Evolutionary conservation across 2,888 invertebrate species (phyloP), one percentile per base, ranked within the genome.

Genomic region (Caenorhabditis doughertyi): DNA sequence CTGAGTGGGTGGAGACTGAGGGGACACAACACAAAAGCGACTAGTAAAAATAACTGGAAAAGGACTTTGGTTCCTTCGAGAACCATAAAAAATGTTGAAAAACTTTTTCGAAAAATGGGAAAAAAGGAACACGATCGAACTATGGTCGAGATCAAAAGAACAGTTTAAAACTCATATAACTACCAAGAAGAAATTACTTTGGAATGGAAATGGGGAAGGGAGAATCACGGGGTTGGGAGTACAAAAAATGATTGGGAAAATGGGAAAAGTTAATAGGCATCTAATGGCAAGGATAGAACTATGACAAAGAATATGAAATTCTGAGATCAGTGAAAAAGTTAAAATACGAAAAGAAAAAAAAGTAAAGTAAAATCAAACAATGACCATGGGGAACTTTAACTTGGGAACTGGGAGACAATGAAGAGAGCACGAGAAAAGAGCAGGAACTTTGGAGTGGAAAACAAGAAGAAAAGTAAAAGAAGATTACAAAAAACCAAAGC

Each of bases 41-140:
- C 44, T n/a, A 18, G 44, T 47, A 47, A 47, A 47, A 47, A 47
- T 47, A 47, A 47, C 35, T 35, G 42, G 44, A 18, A 35, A 35
- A 5, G 35, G 35, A 35, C 35, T 35, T 47, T 47, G 44, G 44
- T 47, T 47, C 18, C 44, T 18, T 47, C 4, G 18, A 47, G 18
- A 47, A 18, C n/a, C 3, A 42, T 3, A 42, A 3, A 11, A 13
- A 35, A 35, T 7, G 35, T 7, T 7, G 9, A 35, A 35, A 7
- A 9, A 35, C 35, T 35, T 9, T 5, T 7, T 35, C 7, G 35
- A 9, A 9, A 35, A 7, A 7, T 35, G 9, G 35, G 9, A 35
- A 35, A 42, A 42, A 42, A 11, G 42, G 9, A 32, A 32, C 32
- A 32, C 32, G 32, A 42, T 42, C n/a, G n/a, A n/a, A n/a, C 3